These are phyloP conservation scores for Anastatus disparis DNA, from an alignment of 1,140 invertebrate species.

Conservation along the genomic window DNA sequence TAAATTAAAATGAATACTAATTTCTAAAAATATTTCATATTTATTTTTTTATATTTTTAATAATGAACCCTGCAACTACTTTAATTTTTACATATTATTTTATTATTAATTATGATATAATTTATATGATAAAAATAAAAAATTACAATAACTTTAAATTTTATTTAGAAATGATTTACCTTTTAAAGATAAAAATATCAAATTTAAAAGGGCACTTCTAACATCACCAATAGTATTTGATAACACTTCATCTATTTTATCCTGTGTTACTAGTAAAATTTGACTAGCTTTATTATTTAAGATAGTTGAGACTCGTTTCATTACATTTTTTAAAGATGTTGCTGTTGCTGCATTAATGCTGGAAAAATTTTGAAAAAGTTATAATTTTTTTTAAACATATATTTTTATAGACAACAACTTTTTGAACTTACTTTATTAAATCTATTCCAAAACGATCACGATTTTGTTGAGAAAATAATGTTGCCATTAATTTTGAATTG, in stretches of 20 bases:
- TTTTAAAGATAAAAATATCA: constrained; percentile 76
- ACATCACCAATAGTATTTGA: constrained; percentile 77
- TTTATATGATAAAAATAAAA: too few relatives aligned
- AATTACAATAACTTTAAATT: background rate
- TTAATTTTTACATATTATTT: too few relatives aligned
- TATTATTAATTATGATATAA: too few relatives aligned
- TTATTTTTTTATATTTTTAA: too few relatives aligned
- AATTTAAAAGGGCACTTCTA: constrained; percentile 76
- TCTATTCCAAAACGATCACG: constrained; percentile 71
- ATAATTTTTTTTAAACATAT: background rate
- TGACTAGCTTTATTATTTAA: constrained; percentile 67
- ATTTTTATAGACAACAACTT: background rate
- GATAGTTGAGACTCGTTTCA: constrained; percentile 71
- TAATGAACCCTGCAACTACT: too few relatives aligned
- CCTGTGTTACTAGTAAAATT: constrained; percentile 66
- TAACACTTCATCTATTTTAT: constrained; percentile 74
- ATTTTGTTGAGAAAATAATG: constrained; percentile 72
- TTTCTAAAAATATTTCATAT: too few relatives aligned
- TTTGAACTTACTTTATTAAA: constrained; percentile 70
- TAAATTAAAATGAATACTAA: constrained; percentile 7
- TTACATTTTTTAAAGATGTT: constrained; percentile 73
- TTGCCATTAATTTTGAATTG: constrained; percentile 69
- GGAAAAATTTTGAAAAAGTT: constrained; percentile 37
- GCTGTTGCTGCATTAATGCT: constrained; percentile 75
- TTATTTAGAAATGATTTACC: constrained; percentile 60